Conservation (phyloP, 1,140 invertebrate species). For the Drosophila pandora region DNA sequence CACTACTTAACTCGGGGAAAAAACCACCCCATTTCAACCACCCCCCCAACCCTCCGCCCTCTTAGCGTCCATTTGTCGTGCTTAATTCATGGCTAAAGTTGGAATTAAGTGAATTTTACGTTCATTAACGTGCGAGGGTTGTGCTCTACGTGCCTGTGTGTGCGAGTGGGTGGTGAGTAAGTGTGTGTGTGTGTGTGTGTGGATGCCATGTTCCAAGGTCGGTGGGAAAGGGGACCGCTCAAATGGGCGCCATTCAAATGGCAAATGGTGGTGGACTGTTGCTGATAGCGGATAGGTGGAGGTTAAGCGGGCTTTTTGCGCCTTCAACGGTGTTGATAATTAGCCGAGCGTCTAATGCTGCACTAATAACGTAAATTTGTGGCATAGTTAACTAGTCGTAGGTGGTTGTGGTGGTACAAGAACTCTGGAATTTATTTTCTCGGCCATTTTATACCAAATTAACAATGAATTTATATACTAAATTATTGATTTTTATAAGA, state of each 20-base stretch:
- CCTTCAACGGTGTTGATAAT: slow-evolving; percentile 76
- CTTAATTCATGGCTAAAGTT: slow-evolving; percentile 84
- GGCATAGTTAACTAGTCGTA: slow-evolving; percentile 42
- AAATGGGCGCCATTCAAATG: slow-evolving; percentile 44
- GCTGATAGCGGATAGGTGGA: slow-evolving; percentile 43
- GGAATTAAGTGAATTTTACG: slow-evolving; percentile 84
- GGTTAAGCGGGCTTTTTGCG: slow-evolving; percentile 47
- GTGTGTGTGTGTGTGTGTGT: slow-evolving; percentile 11
- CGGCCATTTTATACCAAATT: not conserved
- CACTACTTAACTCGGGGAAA: slow-evolving; percentile 26
- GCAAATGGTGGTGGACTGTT: slow-evolving; percentile 48
- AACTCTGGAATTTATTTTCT: not conserved
- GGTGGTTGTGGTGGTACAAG: not conserved
- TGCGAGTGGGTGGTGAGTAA: slow-evolving; percentile 3
- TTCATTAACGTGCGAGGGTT: slow-evolving; percentile 83
- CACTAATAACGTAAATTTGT: slow-evolving; percentile 80
- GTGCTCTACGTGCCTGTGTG: slow-evolving; percentile 42
- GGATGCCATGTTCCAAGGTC: slow-evolving; percentile 30
- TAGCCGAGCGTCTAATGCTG: slow-evolving; percentile 73
- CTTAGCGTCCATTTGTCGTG: slow-evolving; percentile 69
- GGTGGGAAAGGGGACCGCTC: slow-evolving; percentile 1
- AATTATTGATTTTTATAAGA: not conserved
- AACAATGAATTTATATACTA: no score
- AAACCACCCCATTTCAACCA: slow-evolving; percentile 3
- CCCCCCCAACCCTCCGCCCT: slow-evolving; percentile 12